These are phyloP conservation scores for Sericinus montela DNA, from an alignment of 2,888 invertebrate genomes.

Conservation along the genomic window DNA sequence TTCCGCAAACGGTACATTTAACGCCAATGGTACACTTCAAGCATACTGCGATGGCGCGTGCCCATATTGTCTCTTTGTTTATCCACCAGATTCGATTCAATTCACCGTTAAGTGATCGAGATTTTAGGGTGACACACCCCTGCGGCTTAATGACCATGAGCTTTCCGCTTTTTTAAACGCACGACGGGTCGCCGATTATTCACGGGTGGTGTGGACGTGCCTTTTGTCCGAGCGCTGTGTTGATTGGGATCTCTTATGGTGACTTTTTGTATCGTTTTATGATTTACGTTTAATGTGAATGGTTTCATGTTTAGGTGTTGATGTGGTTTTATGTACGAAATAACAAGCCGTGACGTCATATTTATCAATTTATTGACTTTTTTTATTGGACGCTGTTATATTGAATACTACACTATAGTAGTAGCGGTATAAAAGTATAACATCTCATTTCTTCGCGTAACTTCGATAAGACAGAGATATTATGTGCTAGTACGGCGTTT, in stretches of 20 bases:
- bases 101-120: slow-evolving; percentile 64
- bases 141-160: slow-evolving; percentile 36
- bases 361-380: no score
- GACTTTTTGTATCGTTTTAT: slow-evolving; percentile 21
- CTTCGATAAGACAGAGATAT: no score
- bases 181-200: slow-evolving; percentile 56
- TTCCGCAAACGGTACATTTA: slow-evolving; percentile 72
- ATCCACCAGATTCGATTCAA: slow-evolving; percentile 61
- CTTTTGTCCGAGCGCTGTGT: slow-evolving; percentile 39
- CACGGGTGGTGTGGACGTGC: slow-evolving; percentile 49
- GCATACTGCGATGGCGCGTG: slow-evolving; percentile 52
- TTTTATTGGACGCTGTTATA: no score
- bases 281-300: slow-evolving; percentile 19
- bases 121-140: slow-evolving; percentile 49
- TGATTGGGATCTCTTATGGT: slow-evolving; percentile 61
- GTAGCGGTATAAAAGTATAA: no score
- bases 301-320: neutral
- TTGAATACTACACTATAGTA: no score
- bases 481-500: no score
- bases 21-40: slow-evolving; percentile 51
- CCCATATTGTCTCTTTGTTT: slow-evolving; percentile 59
- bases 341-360: no score
- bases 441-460: no score
- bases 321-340: neutral
- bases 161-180: slow-evolving; percentile 57